Base-by-base conservation (phyloP, 2,888 invertebrate species). In the Gastrophysa polygoni region DNA sequence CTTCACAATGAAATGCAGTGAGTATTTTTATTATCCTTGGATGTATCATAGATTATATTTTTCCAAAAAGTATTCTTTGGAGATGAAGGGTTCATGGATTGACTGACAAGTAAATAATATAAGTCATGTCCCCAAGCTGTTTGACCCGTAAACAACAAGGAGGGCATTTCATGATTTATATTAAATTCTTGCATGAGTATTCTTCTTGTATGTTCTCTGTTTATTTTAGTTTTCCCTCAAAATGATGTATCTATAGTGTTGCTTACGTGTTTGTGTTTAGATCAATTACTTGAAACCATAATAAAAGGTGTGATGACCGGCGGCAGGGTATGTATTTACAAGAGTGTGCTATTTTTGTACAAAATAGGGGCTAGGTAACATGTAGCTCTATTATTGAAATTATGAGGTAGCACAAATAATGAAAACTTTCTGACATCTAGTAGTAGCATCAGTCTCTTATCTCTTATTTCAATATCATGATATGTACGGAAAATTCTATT, bases 51-150 rank as follows among this genome's bases (percentile, higher is more conserved):
- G n/a, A 28, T 38, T 38, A 29, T 38, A 38, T 38, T 38, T 14
- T 14, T 2, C 1, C 4, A 10, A 14, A n/a, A n/a, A n/a, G n/a
- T n/a, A n/a, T n/a, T n/a, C n/a, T n/a, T n/a, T n/a, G n/a, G n/a
- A n/a, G n/a, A n/a, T n/a, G 17, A 17, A 21, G 18, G n/a, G 10
- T 47, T 47, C 18, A n/a, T n/a, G n/a, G n/a, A n/a, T n/a, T n/a
- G 10, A n/a, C 11, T 38, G 38, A 38, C n/a, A 57, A 10, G 18
- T 16, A 21, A 32, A 18, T 21, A 62, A 43, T 61, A 38, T 32
- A 46, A 74, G 72, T 3, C 7, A 24, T 24, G 24, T 24, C 74
- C 77, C 75, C 77, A 77, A 77, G 77, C 77, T 77, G 77, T 73
- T 73, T 66, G 60, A 61, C 63, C 65, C 69, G 66, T 68, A 68